Evolutionary conservation across 2,113 vertebrate species (phyloP).

Genomic region (Lepus americanus): DNA sequence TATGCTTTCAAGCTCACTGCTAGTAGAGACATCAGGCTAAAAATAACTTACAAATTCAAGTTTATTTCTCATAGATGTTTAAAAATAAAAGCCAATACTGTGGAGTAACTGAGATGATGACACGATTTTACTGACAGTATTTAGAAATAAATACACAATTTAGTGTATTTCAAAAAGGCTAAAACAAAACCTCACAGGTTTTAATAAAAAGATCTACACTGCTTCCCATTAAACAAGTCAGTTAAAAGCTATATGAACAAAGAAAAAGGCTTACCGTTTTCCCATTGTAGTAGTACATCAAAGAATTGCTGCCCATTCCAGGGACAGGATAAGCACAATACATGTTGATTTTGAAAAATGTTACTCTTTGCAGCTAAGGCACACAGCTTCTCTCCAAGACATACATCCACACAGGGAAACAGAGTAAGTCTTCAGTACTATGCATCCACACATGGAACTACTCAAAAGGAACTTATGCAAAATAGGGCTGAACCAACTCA

Average conservation of each 20-base stretch:
- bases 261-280: conserved; percentile 95
- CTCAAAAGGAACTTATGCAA: conserved; percentile 98
- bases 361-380: conserved; percentile 84
- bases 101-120: conserved; percentile 32
- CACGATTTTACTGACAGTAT: conserved; percentile 44
- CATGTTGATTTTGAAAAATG: conserved; percentile 90
- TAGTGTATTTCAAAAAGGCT: conserved; percentile 39
- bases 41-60: conserved; percentile 63
- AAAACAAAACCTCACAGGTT: conserved; percentile 60
- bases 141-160: conserved; percentile 53
- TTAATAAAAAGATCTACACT: conserved; percentile 63
- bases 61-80: conserved; percentile 57
- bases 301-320: conserved; percentile 97
- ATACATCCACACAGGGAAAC: conserved; percentile 91
- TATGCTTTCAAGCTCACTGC: not conserved
- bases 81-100: conserved; percentile 57
- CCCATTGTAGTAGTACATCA: conserved; percentile 99
- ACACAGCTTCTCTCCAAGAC: conserved; percentile 89
- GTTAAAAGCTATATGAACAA: conserved; percentile 83
- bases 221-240: conserved; percentile 75
- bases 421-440: conserved; percentile 92
- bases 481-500: conserved; percentile 94
- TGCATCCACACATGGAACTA: conserved; percentile 93
- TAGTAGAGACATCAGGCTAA: conserved; percentile 17
- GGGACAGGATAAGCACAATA: conserved; percentile 98